Conservation (phyloP, 1,140 invertebrate genomes). For the Antheraea pernyi region DNA sequence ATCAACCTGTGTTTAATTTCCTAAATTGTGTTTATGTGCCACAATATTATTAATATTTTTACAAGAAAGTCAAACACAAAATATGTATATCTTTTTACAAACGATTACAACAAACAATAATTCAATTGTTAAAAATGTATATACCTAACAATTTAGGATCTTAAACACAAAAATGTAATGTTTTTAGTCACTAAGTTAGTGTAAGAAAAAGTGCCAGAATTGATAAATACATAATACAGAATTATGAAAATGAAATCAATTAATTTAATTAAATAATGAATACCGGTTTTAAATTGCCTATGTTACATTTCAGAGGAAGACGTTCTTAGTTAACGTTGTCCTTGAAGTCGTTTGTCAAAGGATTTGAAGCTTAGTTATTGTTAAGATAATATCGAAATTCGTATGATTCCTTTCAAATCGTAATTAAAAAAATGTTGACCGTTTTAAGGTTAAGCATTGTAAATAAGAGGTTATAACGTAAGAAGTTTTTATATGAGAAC, state of each 20-base stretch:
- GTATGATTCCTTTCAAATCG: background rate
- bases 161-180: conserved; percentile 4
- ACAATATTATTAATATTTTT: background rate
- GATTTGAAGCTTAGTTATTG: background rate
- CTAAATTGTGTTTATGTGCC: background rate
- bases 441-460: conserved; percentile 3
- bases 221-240: conserved; percentile 19
- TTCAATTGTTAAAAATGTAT: background rate
- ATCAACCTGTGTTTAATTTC: background rate
- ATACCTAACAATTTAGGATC: conserved; percentile 2
- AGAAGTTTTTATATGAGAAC: background rate
- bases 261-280: background rate
- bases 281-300: background rate
- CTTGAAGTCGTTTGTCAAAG: background rate
- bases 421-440: background rate
- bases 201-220: conserved; percentile 50
- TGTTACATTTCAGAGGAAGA: background rate
- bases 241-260: background rate
- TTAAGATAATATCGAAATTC: background rate
- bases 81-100: background rate
- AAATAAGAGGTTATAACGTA: background rate
- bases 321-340: background rate
- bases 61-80: background rate
- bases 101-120: too few relatives aligned
- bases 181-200: conserved; percentile 25